Evolutionary conservation across 2,888 invertebrate genomes (phyloP).

Genomic region (Orthonevra nobilis): DNA sequence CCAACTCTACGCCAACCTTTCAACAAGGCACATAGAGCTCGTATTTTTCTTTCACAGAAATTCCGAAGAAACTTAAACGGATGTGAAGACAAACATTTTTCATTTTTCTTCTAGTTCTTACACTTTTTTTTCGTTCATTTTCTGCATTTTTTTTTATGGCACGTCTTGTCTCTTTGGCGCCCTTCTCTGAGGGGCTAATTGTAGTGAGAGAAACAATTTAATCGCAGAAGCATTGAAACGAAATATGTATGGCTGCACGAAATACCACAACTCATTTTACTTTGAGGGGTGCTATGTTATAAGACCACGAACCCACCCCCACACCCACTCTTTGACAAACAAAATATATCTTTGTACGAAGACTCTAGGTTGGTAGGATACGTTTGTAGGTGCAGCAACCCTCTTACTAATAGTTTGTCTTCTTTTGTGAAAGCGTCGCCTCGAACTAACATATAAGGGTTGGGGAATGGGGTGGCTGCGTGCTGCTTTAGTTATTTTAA

Average conservation of each 20-base stretch:
- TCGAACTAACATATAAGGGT: conserved; percentile 14
- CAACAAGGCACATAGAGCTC: conserved; percentile 13
- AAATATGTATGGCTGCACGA: conserved; percentile 48
- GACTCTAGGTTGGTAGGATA: no score
- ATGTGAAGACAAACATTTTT: conserved; percentile 38
- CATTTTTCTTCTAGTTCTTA: conserved; percentile 8
- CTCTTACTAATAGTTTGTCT: no score
- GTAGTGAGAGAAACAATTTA: conserved; percentile 45
- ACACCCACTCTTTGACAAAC: not conserved
- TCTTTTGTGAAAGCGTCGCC: conserved; percentile 37
- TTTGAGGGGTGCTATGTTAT: conserved; percentile 8
- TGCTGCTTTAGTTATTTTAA: conserved; percentile 43
- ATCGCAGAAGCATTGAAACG: conserved; percentile 60
- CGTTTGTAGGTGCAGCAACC: no score
- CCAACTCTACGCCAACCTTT: conserved; percentile 22
- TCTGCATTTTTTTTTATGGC: no score
- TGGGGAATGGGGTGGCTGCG: conserved; percentile 2
- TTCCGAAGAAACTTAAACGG: conserved; percentile 47
- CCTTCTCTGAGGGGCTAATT: conserved; percentile 4
- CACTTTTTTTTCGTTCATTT: no score
- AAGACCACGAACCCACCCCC: no score
- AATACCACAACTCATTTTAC: conserved; percentile 43
- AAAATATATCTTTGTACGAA: no score
- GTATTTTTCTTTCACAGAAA: conserved; percentile 41
- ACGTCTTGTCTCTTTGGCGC: conserved; percentile 24